Evolutionary conservation across 2,888 invertebrate species (phyloP).

Genomic region (Camptogramma bilineatum): DNA sequence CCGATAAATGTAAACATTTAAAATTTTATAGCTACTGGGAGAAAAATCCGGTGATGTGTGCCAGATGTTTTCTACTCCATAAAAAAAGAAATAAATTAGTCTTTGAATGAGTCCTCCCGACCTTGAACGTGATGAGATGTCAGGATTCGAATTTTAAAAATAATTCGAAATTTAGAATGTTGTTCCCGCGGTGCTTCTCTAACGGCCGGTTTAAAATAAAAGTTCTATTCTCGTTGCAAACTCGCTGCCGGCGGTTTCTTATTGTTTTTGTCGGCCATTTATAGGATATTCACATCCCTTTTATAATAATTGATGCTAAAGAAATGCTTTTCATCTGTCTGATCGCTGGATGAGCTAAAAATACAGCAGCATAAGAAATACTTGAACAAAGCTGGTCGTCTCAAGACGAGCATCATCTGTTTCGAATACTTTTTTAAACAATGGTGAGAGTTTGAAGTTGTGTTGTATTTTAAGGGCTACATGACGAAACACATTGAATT

Average conservation of each 20-base stretch:
- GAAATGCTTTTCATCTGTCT: slow-evolving; percentile 17
- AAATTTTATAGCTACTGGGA: slow-evolving; percentile 57
- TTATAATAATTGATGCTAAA: slow-evolving; percentile 33
- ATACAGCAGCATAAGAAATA: slow-evolving; percentile 6
- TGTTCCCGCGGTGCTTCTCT: slow-evolving; percentile 77
- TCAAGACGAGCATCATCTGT: neutral
- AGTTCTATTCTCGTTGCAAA: slow-evolving; percentile 82
- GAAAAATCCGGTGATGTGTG: slow-evolving; percentile 49
- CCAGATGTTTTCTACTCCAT: slow-evolving; percentile 63
- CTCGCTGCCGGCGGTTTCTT: slow-evolving; percentile 79
- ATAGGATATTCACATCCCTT: slow-evolving; percentile 48
- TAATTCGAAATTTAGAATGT: slow-evolving; percentile 70
- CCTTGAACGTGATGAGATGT: slow-evolving; percentile 82
- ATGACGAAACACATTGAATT: slow-evolving; percentile 1
- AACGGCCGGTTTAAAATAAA: slow-evolving; percentile 81
- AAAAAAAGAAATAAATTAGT: slow-evolving; percentile 53
- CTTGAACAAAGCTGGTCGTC: neutral
- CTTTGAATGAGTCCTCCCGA: slow-evolving; percentile 62
- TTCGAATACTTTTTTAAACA: neutral
- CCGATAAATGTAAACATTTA: slow-evolving; percentile 51
- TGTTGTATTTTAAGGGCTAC: slow-evolving; percentile 4
- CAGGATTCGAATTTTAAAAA: slow-evolving; percentile 76
- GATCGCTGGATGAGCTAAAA: slow-evolving; percentile 13
- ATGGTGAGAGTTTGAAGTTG: neutral
- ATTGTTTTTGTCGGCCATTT: slow-evolving; percentile 73